These are phyloP conservation scores for Heterotilapia buettikoferi DNA, from an alignment of 2,113 vertebrate species.

Conservation along the genomic window DNA sequence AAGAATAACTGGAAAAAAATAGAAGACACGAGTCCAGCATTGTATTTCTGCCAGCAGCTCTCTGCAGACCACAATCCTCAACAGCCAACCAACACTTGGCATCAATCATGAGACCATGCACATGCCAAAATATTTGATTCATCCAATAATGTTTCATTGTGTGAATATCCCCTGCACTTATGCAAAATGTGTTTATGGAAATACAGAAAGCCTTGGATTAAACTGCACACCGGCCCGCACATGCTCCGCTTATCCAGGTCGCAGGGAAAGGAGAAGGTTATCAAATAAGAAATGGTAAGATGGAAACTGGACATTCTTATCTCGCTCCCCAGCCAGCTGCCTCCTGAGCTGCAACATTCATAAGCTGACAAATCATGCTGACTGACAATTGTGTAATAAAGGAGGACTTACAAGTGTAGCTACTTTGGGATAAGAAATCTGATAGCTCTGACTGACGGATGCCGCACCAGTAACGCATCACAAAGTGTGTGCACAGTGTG, in stretches of 20 bases:
- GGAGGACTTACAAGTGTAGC: neutral
- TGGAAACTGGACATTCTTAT: neutral
- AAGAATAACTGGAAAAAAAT: neutral
- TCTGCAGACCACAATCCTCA: neutral
- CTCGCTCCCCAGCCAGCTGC: neutral
- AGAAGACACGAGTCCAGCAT: neutral
- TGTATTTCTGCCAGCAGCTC: neutral
- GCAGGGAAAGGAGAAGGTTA: neutral
- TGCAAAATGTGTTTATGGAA: constrained; percentile 6
- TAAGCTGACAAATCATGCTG: neutral
- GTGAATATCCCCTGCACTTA: neutral
- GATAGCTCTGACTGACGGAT: neutral
- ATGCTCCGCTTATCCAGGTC: neutral
- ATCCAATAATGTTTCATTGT: constrained; percentile 7
- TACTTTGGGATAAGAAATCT: neutral
- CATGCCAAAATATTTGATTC: constrained; percentile 27
- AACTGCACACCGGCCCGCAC: neutral
- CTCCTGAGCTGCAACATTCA: neutral
- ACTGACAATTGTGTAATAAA: constrained; percentile 7
- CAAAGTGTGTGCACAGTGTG: neutral
- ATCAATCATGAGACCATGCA: neutral
- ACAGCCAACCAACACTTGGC: neutral
- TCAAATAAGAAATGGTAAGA: neutral
- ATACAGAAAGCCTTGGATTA: neutral
- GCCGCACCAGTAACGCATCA: neutral